Evolutionary conservation across 2,888 invertebrate genomes (phyloP), one percentile per base, ranked within the genome.

Genomic region (Aproaerema taeniolella): DNA sequence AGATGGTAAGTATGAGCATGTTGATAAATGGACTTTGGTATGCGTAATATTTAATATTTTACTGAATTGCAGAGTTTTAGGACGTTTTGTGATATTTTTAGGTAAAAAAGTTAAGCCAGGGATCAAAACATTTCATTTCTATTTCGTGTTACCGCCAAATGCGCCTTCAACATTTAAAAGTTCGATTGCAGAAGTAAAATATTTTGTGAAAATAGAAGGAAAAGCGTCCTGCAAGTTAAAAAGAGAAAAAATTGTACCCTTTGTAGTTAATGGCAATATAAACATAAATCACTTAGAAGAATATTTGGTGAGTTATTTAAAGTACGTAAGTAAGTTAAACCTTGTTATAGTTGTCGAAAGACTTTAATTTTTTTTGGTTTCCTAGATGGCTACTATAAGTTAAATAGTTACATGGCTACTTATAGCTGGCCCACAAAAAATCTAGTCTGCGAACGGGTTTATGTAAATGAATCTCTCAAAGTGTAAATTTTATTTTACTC

Each of bases 101-200:
- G 85, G 66, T 38, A 69, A 57, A 41, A 61, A 39, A 32, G 51
- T 80, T 2, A 45, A 48, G 15, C 67, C 75, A 0, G 80, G 81
- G 2, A 44, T 70, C 14, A 62, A 74, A 38, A 68, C 59, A 14
- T 70, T 67, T 46, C 74, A 75, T 11, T 82, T 86, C 47, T 68
- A 82, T 47, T 82, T 85, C 43, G 58, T 61, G 4, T 42, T 86
- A 30, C 80, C 82, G 1, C 50, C 53, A 12, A 71, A 82, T 49
- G 53, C 82, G 38, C 83, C 83, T 0, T 73, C 83, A 8, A 64
- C 67, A 17, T 82, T 78, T 47, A 61, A 69, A 51, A 77, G 74
- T 52, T 70, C 75, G 1, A 55, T 79, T 24, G 82, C 73, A 1
- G 73, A 66, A 57, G 69, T 79, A 1, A 45, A 50, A 15, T 86